Percentiles rank a stretch among this genome's conserved stretches.
Conservation (phyloP, 2,113 vertebrate genomes). For the Calidris pugnax region DNA sequence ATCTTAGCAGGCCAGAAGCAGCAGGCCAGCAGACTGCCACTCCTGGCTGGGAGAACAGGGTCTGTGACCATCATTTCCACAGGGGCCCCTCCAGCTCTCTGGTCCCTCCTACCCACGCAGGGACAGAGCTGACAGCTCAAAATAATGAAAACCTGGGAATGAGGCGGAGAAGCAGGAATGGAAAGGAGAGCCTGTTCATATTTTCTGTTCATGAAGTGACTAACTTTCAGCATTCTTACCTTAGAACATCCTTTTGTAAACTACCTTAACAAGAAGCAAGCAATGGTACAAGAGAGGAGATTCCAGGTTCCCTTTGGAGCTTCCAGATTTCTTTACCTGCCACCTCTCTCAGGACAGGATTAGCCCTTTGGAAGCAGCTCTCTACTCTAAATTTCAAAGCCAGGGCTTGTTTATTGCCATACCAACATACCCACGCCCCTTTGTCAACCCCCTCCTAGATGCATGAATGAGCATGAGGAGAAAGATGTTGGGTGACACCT, state of each 20-base stretch:
- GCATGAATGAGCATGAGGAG: background rate
- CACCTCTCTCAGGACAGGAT: background rate
- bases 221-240: background rate
- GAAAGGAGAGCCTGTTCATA: background rate
- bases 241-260: background rate
- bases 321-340: background rate
- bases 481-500: background rate
- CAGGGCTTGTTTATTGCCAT: background rate
- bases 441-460: background rate
- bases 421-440: background rate
- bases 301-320: background rate
- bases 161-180: background rate
- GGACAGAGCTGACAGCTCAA: background rate
- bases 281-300: background rate
- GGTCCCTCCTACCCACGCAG: background rate
- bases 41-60: background rate
- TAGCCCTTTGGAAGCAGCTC: background rate
- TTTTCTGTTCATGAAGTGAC: background rate
- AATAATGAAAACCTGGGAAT: background rate
- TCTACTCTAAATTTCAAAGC: conserved; percentile 3
- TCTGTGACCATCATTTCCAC: background rate
- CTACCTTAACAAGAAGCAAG: background rate
- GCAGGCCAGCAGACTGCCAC: background rate
- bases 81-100: background rate
- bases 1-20: background rate